Evolutionary conservation across 2,797 vertebrate species (phyloP).

Genomic region (Diglossa cyanea): DNA sequence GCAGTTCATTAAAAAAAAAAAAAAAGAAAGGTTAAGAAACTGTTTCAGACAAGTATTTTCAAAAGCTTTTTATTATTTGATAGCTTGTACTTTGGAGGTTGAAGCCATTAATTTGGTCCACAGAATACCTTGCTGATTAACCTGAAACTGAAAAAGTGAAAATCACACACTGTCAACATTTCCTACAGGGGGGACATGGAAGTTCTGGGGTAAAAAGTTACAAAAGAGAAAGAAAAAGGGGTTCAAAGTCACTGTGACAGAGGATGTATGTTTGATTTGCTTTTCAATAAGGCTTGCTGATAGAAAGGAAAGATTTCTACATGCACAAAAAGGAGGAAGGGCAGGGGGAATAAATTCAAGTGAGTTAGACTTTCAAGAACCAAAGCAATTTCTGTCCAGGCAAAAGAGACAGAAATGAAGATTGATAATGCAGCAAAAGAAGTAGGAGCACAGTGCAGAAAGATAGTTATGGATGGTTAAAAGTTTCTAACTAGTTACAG

Average conservation of each 20-base stretch:
- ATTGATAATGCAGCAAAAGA: constrained; percentile 41
- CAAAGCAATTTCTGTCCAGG: constrained; percentile 32
- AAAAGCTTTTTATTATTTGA: not conserved
- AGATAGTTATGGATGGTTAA: constrained; percentile 63
- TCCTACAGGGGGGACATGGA: not conserved
- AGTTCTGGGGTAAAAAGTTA: not conserved
- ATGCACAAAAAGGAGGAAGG: not conserved
- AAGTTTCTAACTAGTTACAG: constrained; percentile 43
- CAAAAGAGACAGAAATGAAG: constrained; percentile 47
- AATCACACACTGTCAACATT: not conserved
- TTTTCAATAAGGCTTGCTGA: not conserved
- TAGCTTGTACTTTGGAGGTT: not conserved
- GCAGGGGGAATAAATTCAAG: not conserved
- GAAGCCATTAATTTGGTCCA: not conserved
- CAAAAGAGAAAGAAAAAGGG: not conserved
- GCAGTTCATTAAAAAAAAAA: not conserved
- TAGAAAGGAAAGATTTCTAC: constrained; percentile 7
- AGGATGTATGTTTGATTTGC: not conserved
- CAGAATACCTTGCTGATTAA: not conserved
- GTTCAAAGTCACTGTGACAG: constrained; percentile 3
- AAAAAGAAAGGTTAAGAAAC: not conserved
- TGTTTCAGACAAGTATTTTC: not conserved
- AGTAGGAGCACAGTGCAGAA: constrained; percentile 18
- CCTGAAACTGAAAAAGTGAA: not conserved
- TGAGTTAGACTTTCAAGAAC: constrained; percentile 33